phyloP scores from a whole-genome alignment of 1,140 invertebrate genomes.

The Vanessa atalanta region DNA sequence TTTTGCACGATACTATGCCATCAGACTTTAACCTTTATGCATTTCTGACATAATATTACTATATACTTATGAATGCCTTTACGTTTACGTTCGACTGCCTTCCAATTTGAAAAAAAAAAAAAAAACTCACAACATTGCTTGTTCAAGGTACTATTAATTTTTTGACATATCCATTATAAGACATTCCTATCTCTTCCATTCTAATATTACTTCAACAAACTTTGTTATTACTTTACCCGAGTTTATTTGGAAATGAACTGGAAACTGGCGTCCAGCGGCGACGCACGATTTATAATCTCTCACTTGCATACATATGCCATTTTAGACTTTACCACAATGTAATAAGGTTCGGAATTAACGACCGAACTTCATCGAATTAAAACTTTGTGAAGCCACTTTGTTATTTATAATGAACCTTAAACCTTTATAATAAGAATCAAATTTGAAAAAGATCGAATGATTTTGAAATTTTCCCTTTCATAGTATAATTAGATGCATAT shows the following conservation, averaged over 20 bases:
- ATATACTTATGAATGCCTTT: too few species aligned
- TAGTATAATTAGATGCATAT: constrained; percentile 38
- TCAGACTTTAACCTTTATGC: too few species aligned
- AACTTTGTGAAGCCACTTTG: background rate
- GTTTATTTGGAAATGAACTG: constrained; percentile 72
- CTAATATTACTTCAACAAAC: constrained; percentile 62
- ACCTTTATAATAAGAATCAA: constrained; percentile 1
- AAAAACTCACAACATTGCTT: too few species aligned
- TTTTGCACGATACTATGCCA: too few species aligned
- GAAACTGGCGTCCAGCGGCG: constrained; percentile 63
- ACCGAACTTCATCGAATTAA: constrained; percentile 11
- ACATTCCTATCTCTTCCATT: constrained; percentile 23
- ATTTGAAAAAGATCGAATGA: background rate
- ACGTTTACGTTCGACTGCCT: too few species aligned
- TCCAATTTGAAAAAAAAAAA: too few species aligned
- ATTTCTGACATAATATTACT: too few species aligned
- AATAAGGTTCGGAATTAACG: constrained; percentile 33
- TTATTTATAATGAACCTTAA: constrained; percentile 10
- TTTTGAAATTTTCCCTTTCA: constrained; percentile 24
- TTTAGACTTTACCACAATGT: constrained; percentile 42
- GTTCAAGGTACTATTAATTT: background rate
- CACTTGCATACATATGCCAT: constrained; percentile 34
- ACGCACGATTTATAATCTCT: constrained; percentile 58
- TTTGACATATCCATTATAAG: background rate
- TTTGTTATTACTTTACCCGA: constrained; percentile 69